These are phyloP conservation scores for Ametastegia equiseti DNA, from an alignment of 2,888 invertebrate species.

Conservation along the genomic window DNA sequence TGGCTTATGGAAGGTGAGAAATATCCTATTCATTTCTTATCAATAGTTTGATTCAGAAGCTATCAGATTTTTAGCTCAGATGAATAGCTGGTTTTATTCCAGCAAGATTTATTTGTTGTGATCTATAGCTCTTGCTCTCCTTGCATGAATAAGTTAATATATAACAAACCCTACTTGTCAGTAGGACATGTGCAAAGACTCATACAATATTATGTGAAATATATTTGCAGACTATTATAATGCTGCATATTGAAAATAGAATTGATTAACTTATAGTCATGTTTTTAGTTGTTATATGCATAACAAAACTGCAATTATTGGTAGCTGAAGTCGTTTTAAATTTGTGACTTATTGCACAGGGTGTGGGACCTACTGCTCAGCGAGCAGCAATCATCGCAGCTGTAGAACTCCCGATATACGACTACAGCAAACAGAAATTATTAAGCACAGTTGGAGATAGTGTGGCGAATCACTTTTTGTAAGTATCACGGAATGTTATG, in stretches of 20 bases:
- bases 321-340: not conserved
- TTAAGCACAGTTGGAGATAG: slow-evolving; percentile 86
- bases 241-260: not conserved
- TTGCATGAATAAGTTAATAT: too few species aligned
- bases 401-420: slow-evolving; percentile 96
- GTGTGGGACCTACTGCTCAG: slow-evolving; percentile 95
- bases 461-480: slow-evolving; percentile 92
- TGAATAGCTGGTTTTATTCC: too few species aligned
- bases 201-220: too few species aligned
- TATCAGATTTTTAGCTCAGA: too few species aligned
- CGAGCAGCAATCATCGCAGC: slow-evolving; percentile 95
- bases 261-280: too few species aligned
- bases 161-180: too few species aligned
- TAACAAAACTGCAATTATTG: not conserved
- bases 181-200: too few species aligned
- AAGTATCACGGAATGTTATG: slow-evolving; percentile 72
- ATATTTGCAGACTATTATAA: not conserved
- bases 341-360: slow-evolving; percentile 77
- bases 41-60: not conserved
- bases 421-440: slow-evolving; percentile 89
- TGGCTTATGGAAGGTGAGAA: slow-evolving; percentile 90
- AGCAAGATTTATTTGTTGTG: too few species aligned
- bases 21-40: not conserved
- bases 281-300: too few species aligned
- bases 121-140: too few species aligned